phyloP scores from a whole-genome alignment of 2,888 invertebrate species.

The Drosophila cyrtoloma region DNA sequence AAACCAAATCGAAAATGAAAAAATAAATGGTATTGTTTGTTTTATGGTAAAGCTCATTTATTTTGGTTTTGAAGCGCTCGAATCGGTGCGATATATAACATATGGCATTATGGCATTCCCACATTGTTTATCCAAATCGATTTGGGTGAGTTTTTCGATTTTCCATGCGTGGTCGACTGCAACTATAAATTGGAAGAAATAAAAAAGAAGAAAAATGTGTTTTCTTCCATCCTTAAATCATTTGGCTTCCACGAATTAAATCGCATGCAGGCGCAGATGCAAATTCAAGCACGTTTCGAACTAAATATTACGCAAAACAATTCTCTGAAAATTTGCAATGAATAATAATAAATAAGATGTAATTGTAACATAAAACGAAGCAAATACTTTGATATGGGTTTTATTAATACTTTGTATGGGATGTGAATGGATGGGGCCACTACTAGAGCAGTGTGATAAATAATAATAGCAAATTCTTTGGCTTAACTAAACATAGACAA shows the following conservation, averaged over 20 bases:
- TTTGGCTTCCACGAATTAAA: conserved; percentile 23
- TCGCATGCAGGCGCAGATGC: conserved; percentile 34
- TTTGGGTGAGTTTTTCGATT: conserved; percentile 8
- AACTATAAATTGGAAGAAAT: conserved; percentile 20
- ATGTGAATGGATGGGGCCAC: conserved; percentile 16
- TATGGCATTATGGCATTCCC: conserved; percentile 55
- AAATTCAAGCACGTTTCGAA: conserved; percentile 49
- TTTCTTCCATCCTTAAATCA: conserved; percentile 33
- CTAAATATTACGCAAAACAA: conserved; percentile 37
- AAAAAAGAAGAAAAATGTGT: conserved; percentile 5
- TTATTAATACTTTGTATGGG: conserved; percentile 44
- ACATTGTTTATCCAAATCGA: conserved; percentile 48
- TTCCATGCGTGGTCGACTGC: conserved; percentile 16
- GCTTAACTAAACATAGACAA: conserved; percentile 41
- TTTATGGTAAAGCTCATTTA: conserved; percentile 42
- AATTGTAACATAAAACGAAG: conserved; percentile 32
- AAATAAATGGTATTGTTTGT: conserved; percentile 41
- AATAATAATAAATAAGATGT: conserved; percentile 35
- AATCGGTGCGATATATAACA: conserved; percentile 52
- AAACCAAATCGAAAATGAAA: conserved; percentile 25
- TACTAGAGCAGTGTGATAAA: conserved; percentile 22
- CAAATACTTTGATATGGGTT: conserved; percentile 10
- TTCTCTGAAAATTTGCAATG: conserved; percentile 41
- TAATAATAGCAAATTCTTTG: conserved; percentile 50
- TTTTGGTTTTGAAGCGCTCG: conserved; percentile 41